Percentiles rank a stretch among this genome's conserved stretches.
These are phyloP conservation scores for Poeciliopsis paucimaculata DNA, from an alignment of 2,797 vertebrate genomes.

Conservation along the genomic window DNA sequence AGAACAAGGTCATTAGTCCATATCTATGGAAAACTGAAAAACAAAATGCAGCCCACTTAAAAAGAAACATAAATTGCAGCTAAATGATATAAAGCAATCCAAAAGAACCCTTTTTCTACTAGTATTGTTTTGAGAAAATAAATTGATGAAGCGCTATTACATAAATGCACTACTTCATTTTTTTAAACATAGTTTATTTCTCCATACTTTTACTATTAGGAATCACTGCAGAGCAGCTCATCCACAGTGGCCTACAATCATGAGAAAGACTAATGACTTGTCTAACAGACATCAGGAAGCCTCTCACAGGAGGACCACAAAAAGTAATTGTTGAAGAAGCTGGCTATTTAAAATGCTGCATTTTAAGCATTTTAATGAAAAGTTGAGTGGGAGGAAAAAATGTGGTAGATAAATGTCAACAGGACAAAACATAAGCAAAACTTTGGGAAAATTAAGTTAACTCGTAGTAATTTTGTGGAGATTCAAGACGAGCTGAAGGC, in stretches of 20 bases:
- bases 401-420: background rate
- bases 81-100: background rate
- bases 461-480: background rate
- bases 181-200: background rate
- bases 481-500: background rate
- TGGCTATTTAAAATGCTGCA: too few relatives aligned
- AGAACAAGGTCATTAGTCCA: background rate
- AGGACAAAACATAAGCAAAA: background rate
- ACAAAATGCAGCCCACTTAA: background rate
- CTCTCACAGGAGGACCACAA: background rate
- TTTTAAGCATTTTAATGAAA: background rate
- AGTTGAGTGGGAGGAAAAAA: background rate
- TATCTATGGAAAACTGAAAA: background rate
- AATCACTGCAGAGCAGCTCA: background rate
- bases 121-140: background rate
- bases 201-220: background rate
- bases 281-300: background rate
- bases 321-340: background rate
- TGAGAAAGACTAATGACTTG: background rate
- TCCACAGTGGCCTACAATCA: background rate
- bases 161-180: background rate
- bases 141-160: background rate
- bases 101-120: background rate
- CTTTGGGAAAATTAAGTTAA: background rate
- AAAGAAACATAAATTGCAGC: background rate